Base-by-base conservation (phyloP, 1,140 invertebrate species). In the Drosophila insularis region DNA sequence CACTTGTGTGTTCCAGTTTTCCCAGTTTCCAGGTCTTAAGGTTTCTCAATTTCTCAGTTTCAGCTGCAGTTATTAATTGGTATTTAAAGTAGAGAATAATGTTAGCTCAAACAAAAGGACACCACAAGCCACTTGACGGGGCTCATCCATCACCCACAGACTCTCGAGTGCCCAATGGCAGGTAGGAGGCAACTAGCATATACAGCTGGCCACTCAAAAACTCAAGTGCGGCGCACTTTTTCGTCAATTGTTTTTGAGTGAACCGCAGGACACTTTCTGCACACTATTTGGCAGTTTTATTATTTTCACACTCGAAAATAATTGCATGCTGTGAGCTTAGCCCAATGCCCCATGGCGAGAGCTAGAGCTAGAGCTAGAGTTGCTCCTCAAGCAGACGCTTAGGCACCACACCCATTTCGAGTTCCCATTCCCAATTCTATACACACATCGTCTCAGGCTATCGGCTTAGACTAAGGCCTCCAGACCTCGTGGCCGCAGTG, bases 31-130 rank as follows among this genome's bases (percentile, higher is more conserved):
- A 70, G 59, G 64, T 70, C 63, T 17, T 46, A 7, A 8, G 5
- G 19, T 50, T 50, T 50, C 43, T 69, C 35, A 70, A 60, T 65
- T 68, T 62, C 40, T n/a, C 68, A 75, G 69, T 65, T 63, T 71
- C 76, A 74, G 80, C 84, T 89, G 76, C 73, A 84, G 80, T 89
- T 89, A 89, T 89, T 89, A 89, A 89, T 89, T 89, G 84, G 84
- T 89, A 89, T 89, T 89, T 89, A 89, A 89, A 89, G 84, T 89
- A 73, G 70, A 89, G 82, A 86, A 86, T 86, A 86, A 86, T 86
- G 84, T 84, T 89, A 80, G 53, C 68, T 80, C 76, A 89, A 80
- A 84, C 72, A 82, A 87, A 82, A 74, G 80, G 85, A 82, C 79
- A 87, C 78, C 75, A 74, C 77, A 80, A 87, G 79, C 43, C 74